Evolutionary conservation across 2,888 invertebrate species (phyloP).

Genomic region (Coremacera marginata): DNA sequence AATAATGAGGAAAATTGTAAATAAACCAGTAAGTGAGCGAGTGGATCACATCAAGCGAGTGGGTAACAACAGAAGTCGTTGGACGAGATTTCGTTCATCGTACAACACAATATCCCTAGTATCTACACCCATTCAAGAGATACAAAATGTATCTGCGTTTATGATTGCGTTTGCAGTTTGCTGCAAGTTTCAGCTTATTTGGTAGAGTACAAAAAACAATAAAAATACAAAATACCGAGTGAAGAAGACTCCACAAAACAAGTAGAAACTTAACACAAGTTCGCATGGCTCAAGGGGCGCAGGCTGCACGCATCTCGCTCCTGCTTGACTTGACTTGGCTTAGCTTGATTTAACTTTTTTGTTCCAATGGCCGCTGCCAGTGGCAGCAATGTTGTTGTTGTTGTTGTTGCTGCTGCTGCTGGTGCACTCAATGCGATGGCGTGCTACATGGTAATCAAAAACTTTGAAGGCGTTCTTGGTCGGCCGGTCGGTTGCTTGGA

Average conservation of each 20-base stretch:
- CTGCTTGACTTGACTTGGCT: neutral
- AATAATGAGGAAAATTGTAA: constrained; percentile 34
- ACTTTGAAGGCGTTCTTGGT: constrained; percentile 50
- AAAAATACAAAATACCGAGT: constrained; percentile 20
- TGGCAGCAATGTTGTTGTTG: constrained; percentile 12
- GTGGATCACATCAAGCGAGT: neutral
- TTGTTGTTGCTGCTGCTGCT: constrained; percentile 6
- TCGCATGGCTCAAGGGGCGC: constrained; percentile 20
- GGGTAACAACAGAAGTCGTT: constrained; percentile 64
- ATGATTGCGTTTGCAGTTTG: neutral
- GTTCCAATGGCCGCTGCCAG: neutral
- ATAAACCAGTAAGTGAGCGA: constrained; percentile 25
- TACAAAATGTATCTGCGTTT: neutral
- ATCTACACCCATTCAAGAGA: neutral
- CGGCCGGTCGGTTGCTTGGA: constrained; percentile 32
- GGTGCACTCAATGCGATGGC: constrained; percentile 29
- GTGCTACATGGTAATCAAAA: constrained; percentile 52
- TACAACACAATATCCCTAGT: neutral
- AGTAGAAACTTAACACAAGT: neutral
- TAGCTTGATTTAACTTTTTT: neutral
- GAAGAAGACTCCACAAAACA: constrained; percentile 44
- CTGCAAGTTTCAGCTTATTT: constrained; percentile 12
- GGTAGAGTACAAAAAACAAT: constrained; percentile 30
- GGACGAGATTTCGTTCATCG: constrained; percentile 45
- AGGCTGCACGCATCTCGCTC: constrained; percentile 33